Percentiles rank a stretch among this genome's conserved stretches.
Conservation (phyloP, 2,888 invertebrate species). For the Amphipoea oculea region DNA sequence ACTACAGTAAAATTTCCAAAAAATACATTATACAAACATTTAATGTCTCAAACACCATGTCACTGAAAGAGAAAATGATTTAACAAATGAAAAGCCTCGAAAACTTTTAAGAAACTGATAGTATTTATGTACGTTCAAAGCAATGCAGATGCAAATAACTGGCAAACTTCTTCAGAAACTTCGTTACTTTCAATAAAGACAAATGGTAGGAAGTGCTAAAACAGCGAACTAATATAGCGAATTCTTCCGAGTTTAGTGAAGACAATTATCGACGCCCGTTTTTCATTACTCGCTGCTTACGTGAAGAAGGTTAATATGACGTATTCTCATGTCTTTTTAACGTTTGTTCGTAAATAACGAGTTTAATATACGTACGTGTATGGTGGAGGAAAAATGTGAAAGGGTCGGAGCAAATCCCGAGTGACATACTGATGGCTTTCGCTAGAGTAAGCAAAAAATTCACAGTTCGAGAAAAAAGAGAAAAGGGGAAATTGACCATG, state of each 20-base stretch:
- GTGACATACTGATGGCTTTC: constrained; percentile 48
- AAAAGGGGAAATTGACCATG: background rate
- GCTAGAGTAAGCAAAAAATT: constrained; percentile 20
- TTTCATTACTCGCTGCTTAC: constrained; percentile 35
- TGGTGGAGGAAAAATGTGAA: constrained; percentile 51
- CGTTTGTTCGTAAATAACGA: constrained; percentile 57
- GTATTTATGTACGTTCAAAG: constrained; percentile 13
- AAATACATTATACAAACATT: background rate
- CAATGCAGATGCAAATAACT: constrained; percentile 31
- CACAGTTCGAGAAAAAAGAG: constrained; percentile 12
- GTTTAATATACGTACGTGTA: constrained; percentile 46
- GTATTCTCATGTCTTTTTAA: constrained; percentile 34
- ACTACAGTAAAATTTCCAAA: background rate
- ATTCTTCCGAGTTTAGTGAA: constrained; percentile 12
- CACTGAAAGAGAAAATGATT: constrained; percentile 6
- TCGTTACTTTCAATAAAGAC: constrained; percentile 30
- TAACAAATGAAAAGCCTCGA: background rate
- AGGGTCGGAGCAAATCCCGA: constrained; percentile 54
- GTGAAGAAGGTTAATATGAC: constrained; percentile 37
- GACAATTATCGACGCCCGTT: constrained; percentile 22
- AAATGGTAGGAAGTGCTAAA: constrained; percentile 22
- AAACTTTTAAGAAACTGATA: constrained; percentile 16
- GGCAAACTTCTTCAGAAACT: constrained; percentile 15
- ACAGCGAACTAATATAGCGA: constrained; percentile 15
- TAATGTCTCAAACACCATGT: constrained; percentile 5